These are phyloP conservation scores for Noctua comes DNA, from an alignment of 2,888 invertebrate species.

Conservation along the genomic window DNA sequence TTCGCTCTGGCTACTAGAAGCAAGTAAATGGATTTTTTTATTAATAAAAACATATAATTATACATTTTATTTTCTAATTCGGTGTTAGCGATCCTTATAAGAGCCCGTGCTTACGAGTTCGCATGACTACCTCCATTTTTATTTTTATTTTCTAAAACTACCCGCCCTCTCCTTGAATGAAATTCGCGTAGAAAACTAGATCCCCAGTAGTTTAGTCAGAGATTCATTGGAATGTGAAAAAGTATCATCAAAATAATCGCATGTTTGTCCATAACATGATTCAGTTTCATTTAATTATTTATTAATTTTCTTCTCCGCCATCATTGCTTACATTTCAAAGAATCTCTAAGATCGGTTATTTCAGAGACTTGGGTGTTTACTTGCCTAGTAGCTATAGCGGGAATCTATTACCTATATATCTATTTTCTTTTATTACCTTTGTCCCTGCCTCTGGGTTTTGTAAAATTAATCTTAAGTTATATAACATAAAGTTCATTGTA, in stretches of 20 bases:
- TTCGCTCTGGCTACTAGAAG: slow-evolving; percentile 91
- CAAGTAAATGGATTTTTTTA: slow-evolving; percentile 85
- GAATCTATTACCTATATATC: slow-evolving; percentile 80
- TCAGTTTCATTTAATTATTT: slow-evolving; percentile 48
- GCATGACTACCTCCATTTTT: slow-evolving; percentile 77
- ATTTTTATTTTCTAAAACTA: slow-evolving; percentile 62
- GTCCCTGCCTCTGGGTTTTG: slow-evolving; percentile 84
- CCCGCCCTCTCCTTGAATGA: slow-evolving; percentile 83
- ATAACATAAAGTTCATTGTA: slow-evolving; percentile 2
- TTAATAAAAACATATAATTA: slow-evolving; percentile 59
- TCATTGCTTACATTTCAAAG: slow-evolving; percentile 80
- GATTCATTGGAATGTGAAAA: slow-evolving; percentile 86
- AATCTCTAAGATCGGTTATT: slow-evolving; percentile 79
- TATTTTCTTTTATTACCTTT: slow-evolving; percentile 82
- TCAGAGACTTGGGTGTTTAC: slow-evolving; percentile 83
- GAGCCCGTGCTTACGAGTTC: slow-evolving; percentile 82
- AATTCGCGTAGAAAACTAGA: slow-evolving; percentile 82
- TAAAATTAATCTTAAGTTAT: slow-evolving; percentile 67
- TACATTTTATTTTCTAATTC: slow-evolving; percentile 69
- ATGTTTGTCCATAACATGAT: slow-evolving; percentile 49
- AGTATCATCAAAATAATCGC: slow-evolving; percentile 48
- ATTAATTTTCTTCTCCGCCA: slow-evolving; percentile 52
- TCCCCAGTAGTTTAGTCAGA: slow-evolving; percentile 85
- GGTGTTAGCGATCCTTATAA: slow-evolving; percentile 82
- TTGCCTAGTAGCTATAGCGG: slow-evolving; percentile 90